Conservation (phyloP, 2,797 vertebrate species). For the Heliangelus exortis region DNA sequence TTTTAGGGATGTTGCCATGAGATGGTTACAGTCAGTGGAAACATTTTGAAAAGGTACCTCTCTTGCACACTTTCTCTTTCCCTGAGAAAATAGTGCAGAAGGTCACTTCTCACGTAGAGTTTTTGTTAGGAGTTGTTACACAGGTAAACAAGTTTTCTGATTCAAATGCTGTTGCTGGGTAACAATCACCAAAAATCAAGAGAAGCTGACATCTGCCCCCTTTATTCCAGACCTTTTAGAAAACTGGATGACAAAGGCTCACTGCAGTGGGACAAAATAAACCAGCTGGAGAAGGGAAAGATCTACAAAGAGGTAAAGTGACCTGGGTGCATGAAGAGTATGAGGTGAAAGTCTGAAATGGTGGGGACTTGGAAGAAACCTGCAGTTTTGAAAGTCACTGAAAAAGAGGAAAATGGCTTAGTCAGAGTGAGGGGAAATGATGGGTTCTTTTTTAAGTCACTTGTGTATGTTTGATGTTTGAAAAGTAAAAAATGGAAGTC, state of each 20-base stretch:
- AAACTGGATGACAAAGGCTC: slow-evolving; percentile 83
- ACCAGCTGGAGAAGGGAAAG: slow-evolving; percentile 82
- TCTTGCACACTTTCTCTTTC: not conserved
- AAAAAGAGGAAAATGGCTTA: not conserved
- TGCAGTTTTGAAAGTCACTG: not conserved
- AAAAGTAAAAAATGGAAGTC: not conserved
- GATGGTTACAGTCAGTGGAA: not conserved
- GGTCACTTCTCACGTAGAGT: not conserved
- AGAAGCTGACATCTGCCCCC: not conserved
- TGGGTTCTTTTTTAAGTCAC: not conserved
- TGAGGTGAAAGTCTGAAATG: not conserved
- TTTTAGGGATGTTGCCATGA: not conserved
- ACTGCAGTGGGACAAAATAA: slow-evolving; percentile 85
- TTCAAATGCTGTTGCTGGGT: slow-evolving; percentile 5
- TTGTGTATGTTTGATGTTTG: not conserved
- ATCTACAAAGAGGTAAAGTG: slow-evolving; percentile 84
- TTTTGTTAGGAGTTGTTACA: not conserved
- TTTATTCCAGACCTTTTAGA: slow-evolving; percentile 79
- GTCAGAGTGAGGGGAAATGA: not conserved
- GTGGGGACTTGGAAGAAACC: not conserved
- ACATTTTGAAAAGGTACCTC: not conserved
- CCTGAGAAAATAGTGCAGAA: not conserved
- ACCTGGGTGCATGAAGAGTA: not conserved
- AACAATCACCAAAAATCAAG: slow-evolving; percentile 10
- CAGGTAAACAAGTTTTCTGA: not conserved